A percentile compares a stretch with the other conserved stretches of the same genome.
Conservation (phyloP, 2,113 vertebrate genomes). For the Chlorodrepanis virens region DNA sequence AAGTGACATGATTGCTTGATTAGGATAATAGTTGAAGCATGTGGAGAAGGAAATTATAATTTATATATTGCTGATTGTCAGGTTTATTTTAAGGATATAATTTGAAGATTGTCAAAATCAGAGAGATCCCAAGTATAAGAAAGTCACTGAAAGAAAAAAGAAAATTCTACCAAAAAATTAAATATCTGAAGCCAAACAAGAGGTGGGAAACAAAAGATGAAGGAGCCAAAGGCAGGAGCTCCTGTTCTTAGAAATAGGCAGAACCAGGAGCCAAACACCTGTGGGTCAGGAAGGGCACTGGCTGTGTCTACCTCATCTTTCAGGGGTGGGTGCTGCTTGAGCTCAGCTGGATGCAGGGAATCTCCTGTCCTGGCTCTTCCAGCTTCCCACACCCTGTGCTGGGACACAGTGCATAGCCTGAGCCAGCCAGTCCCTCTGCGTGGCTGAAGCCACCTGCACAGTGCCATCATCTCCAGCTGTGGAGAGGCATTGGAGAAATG, state of each 20-base stretch:
- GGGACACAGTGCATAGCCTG: fast-evolving
- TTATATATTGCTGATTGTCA: conserved; percentile 65
- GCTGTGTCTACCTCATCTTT: fast-evolving
- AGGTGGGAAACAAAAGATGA: not conserved
- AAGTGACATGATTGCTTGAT: conserved; percentile 64
- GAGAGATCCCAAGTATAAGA: not conserved
- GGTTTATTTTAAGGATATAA: conserved; percentile 63
- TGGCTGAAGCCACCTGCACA: not conserved
- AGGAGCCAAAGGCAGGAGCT: not conserved
- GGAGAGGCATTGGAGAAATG: not conserved
- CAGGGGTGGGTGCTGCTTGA: not conserved
- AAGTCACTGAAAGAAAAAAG: not conserved
- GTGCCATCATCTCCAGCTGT: not conserved
- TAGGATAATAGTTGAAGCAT: conserved; percentile 65
- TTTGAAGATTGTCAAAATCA: conserved; percentile 49
- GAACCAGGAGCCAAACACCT: not conserved
- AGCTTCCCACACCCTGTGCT: not conserved
- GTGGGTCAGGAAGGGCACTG: not conserved
- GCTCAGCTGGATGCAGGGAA: not conserved
- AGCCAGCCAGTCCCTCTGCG: not conserved
- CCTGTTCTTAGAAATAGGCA: not conserved
- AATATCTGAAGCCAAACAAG: not conserved
- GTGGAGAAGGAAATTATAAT: conserved; percentile 63
- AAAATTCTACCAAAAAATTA: not conserved
- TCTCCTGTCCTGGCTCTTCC: not conserved